A percentile compares a stretch with the other conserved stretches of the same genome.
phyloP scores from a whole-genome alignment of 2,113 vertebrate genomes.

The Lophius piscatorius region DNA sequence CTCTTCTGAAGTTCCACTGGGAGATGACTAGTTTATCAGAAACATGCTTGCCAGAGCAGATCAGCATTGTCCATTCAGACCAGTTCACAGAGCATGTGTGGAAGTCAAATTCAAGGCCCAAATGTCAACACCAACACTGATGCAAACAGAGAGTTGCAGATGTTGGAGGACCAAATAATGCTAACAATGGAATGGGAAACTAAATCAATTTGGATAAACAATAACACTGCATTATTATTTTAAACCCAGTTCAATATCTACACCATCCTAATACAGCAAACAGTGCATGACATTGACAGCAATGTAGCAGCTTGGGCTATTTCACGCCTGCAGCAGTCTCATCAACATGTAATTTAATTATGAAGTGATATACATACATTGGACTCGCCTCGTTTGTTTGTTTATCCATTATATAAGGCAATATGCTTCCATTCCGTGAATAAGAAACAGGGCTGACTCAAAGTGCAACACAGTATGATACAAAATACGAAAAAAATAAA shows the following conservation, averaged over 20 bases:
- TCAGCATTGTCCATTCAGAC: conserved; percentile 46
- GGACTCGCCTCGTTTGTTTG: conserved; percentile 61
- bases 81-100: conserved; percentile 14
- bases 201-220: conserved; percentile 5
- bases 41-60: conserved; percentile 44
- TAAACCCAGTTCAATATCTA: conserved; percentile 23
- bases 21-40: conserved; percentile 62
- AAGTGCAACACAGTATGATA: conserved; percentile 6
- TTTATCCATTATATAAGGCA: conserved; percentile 61
- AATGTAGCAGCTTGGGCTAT: conserved; percentile 44
- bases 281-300: conserved; percentile 32
- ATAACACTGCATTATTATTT: conserved; percentile 24
- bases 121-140: conserved; percentile 61
- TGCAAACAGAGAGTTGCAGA: conserved; percentile 22
- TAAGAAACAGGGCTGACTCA: conserved; percentile 28
- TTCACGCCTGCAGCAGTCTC: conserved; percentile 41
- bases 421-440: conserved; percentile 46
- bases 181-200: neutral
- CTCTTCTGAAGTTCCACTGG: conserved; percentile 42
- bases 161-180: conserved; percentile 1
- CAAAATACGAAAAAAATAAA: conserved; percentile 14
- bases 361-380: conserved; percentile 56
- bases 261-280: conserved; percentile 15
- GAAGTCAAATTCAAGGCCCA: conserved; percentile 45
- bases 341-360: conserved; percentile 72